Evolutionary conservation across 2,797 vertebrate genomes (phyloP).

Genomic region (Siniperca scherzeri): DNA sequence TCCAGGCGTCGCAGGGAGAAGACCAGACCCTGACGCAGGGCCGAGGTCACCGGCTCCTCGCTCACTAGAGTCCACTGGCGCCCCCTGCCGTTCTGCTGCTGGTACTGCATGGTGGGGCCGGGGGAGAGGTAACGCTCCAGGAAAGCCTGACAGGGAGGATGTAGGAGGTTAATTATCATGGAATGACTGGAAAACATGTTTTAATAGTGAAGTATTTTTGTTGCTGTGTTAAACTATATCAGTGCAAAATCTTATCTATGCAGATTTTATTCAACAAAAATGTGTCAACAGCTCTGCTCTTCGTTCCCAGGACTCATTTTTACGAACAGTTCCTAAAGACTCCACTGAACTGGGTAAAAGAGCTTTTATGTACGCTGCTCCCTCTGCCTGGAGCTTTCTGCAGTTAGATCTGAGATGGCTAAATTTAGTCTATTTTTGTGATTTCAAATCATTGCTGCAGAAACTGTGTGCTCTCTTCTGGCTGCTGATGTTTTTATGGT

Average conservation of each 20-base stretch:
- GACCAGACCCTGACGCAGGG: conserved; percentile 90
- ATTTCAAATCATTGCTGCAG: not conserved
- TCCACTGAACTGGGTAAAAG: not conserved
- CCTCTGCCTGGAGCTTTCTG: not conserved
- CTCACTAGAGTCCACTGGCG: conserved; percentile 96
- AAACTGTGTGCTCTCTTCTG: not conserved
- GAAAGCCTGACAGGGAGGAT: conserved; percentile 85
- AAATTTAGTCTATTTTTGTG: not conserved
- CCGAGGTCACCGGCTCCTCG: conserved; percentile 93
- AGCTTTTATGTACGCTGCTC: not conserved
- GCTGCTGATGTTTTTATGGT: no score
- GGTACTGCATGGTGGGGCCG: conserved; percentile 94
- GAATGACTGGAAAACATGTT: not conserved
- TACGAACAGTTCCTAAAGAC: not conserved
- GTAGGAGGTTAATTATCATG: not conserved
- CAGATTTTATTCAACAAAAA: not conserved
- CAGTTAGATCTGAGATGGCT: not conserved
- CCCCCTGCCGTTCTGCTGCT: conserved; percentile 91
- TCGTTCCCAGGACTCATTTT: not conserved
- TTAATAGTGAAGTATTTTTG: not conserved
- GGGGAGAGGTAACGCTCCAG: conserved; percentile 92
- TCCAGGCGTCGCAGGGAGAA: conserved; percentile 93
- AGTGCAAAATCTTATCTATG: no score
- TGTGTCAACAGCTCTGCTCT: not conserved
- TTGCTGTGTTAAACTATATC: not conserved